A percentile compares a stretch with the other conserved stretches of the same genome.
These are phyloP conservation scores for Telmatherina bonti DNA, from an alignment of 2,797 vertebrate genomes.

Conservation along the genomic window DNA sequence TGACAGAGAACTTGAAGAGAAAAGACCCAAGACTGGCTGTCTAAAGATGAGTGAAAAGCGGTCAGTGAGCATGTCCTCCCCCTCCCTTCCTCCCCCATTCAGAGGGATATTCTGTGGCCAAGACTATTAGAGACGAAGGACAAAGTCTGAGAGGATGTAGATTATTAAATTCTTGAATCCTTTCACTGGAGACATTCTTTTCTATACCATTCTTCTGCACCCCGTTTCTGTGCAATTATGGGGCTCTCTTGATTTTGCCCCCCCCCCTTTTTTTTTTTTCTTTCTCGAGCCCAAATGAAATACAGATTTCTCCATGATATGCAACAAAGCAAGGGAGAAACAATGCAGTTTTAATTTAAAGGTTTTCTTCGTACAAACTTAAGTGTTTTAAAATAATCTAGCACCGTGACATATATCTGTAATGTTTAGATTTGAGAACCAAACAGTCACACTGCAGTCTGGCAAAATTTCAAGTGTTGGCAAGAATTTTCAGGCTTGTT, in stretches of 20 bases:
- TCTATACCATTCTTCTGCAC: conserved; percentile 73
- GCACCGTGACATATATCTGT: conserved; percentile 17
- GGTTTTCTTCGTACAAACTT: conserved; percentile 15
- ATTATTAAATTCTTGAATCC: conserved; percentile 84
- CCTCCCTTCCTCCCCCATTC: conserved; percentile 73
- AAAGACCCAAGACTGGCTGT: conserved; percentile 82
- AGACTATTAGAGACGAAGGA: conserved; percentile 86
- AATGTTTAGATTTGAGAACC: conserved; percentile 34
- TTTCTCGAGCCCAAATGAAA: conserved; percentile 52
- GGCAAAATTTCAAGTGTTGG: conserved; percentile 48
- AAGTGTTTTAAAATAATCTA: conserved; percentile 46
- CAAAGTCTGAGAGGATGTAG: conserved; percentile 79
- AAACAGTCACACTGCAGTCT: conserved; percentile 23
- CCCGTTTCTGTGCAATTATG: conserved; percentile 69
- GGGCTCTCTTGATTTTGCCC: conserved; percentile 65
- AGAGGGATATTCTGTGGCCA: conserved; percentile 84
- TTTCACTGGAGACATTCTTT: conserved; percentile 75
- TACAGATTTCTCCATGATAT: conserved; percentile 65
- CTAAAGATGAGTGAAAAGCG: conserved; percentile 83
- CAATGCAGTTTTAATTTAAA: conserved; percentile 46
- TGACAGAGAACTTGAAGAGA: conserved; percentile 85
- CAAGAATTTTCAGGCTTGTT: conserved; percentile 44
- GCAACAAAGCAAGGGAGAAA: conserved; percentile 41
- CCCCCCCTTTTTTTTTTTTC: too few species aligned
- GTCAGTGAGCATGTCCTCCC: conserved; percentile 81